Percentiles rank a stretch among this genome's conserved stretches.
Conservation (phyloP, 2,888 invertebrate species). For the Syrista parreyssii region DNA sequence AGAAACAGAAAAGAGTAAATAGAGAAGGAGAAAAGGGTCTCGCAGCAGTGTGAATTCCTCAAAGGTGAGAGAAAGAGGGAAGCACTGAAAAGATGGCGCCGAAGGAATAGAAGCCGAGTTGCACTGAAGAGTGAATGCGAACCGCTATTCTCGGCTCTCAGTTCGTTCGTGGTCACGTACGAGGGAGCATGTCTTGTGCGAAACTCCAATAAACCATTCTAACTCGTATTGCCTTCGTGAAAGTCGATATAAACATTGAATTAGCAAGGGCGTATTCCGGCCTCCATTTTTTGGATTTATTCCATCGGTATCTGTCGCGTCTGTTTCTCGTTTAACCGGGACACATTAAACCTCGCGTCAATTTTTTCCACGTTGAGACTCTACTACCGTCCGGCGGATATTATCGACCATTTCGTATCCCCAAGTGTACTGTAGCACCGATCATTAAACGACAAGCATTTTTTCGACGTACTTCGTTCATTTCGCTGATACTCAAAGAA, state of each 20-base stretch:
- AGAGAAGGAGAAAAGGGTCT: not conserved
- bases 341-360: not conserved
- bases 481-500: not conserved
- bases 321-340: not conserved
- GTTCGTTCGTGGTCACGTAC: constrained; percentile 4
- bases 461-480: not conserved
- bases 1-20: not conserved
- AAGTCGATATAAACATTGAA: not conserved
- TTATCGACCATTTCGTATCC: not conserved
- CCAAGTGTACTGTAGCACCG: not conserved
- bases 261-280: not conserved
- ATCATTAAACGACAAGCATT: not conserved
- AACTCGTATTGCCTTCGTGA: not conserved
- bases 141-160: not conserved
- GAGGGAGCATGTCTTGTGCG: constrained; percentile 1
- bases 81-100: constrained; percentile 2
- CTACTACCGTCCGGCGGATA: not conserved
- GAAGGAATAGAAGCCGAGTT: constrained; percentile 10
- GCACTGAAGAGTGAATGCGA: not conserved
- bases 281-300: not conserved
- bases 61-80: not conserved
- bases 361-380: not conserved
- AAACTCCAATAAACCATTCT: not conserved
- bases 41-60: not conserved
- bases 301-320: not conserved